phyloP scores from a whole-genome alignment of 2,797 vertebrate species.

The Coreius guichenoti region DNA sequence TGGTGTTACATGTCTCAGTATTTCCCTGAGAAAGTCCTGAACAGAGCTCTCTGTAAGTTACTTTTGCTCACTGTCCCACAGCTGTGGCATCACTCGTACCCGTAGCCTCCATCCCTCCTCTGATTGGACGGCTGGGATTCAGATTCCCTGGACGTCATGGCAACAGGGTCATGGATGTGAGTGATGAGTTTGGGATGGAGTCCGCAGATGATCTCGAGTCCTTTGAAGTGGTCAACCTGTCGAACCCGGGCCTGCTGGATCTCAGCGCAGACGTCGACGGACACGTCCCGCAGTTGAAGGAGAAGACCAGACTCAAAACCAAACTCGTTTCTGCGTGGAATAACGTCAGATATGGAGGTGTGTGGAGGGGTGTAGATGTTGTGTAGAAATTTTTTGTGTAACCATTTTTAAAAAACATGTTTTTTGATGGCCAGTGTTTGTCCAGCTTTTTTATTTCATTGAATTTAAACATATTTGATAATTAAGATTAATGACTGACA shows the following conservation, averaged over 20 bases:
- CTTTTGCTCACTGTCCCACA: not conserved
- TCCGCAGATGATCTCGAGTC: slow-evolving; percentile 56
- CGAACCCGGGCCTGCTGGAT: slow-evolving; percentile 42
- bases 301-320: slow-evolving; percentile 82
- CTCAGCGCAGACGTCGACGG: slow-evolving; percentile 31
- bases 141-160: slow-evolving; percentile 58
- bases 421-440: not conserved
- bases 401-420: not conserved
- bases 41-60: not conserved
- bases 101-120: not conserved
- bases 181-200: slow-evolving; percentile 65
- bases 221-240: slow-evolving; percentile 74
- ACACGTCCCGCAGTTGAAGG: slow-evolving; percentile 69
- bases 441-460: not conserved
- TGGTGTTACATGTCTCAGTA: not conserved
- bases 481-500: not conserved
- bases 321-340: slow-evolving; percentile 88
- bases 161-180: slow-evolving; percentile 66
- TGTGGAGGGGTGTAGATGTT: not conserved
- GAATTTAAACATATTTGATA: not conserved
- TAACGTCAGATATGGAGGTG: slow-evolving; percentile 86
- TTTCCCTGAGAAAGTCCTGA: not conserved
- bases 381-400: not conserved
- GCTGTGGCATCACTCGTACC: not conserved
- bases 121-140: not conserved